phyloP scores from a whole-genome alignment of 1,140 invertebrate species.

The Tribolium castaneum region DNA sequence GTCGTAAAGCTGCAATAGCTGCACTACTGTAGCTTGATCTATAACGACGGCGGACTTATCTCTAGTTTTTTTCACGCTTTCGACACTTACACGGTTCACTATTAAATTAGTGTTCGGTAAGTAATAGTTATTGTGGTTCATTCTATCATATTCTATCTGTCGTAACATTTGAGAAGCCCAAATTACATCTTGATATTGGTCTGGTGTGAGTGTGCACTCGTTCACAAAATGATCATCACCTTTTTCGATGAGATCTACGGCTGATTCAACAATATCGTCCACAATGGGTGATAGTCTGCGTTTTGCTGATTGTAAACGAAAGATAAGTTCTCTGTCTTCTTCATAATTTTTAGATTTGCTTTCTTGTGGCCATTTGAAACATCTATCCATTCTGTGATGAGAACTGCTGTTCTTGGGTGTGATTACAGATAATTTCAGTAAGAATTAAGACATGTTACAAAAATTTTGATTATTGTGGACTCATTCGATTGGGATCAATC shows the following conservation, averaged over 20 bases:
- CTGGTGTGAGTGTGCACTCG: slow-evolving; percentile 25
- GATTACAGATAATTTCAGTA: no score
- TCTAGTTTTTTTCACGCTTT: background rate
- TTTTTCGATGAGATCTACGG: background rate
- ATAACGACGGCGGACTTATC: slow-evolving; percentile 19
- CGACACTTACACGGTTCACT: slow-evolving; percentile 13
- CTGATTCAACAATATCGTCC: slow-evolving; percentile 33
- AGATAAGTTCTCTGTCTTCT: background rate
- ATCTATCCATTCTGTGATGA: background rate
- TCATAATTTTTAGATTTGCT: background rate
- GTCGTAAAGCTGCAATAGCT: slow-evolving; percentile 5
- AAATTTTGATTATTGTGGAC: no score
- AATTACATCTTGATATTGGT: slow-evolving; percentile 42
- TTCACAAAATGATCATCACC: background rate
- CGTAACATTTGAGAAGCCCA: slow-evolving; percentile 35
- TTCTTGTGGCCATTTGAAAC: background rate
- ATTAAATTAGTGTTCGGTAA: background rate
- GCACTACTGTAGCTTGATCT: background rate
- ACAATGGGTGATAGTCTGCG: slow-evolving; percentile 37
- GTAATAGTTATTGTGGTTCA: background rate
- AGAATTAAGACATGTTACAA: no score
- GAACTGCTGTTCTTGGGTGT: no score
- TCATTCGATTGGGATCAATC: no score
- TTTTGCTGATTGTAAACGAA: slow-evolving; percentile 21
- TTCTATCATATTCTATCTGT: slow-evolving; percentile 34